Percentiles rank a stretch among this genome's conserved stretches.
phyloP scores from a whole-genome alignment of 2,888 invertebrate species.

The Acleris sparsana region DNA sequence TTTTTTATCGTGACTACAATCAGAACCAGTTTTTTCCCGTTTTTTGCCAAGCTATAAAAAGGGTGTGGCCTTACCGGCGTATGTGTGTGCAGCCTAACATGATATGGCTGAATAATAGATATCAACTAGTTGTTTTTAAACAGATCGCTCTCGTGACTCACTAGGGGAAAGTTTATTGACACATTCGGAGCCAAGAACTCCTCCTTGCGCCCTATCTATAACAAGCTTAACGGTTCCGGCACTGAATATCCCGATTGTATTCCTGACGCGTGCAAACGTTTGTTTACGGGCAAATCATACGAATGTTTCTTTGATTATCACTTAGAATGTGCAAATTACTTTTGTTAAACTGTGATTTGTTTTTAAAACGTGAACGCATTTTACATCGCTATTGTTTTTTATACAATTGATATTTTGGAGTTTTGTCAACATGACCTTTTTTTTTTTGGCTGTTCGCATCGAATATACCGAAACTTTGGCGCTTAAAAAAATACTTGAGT shows the following conservation, averaged over 20 bases:
- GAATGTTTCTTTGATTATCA: too few relatives aligned
- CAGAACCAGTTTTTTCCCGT: too few relatives aligned
- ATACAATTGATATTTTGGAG: neutral
- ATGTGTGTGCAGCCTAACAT: conserved; percentile 38
- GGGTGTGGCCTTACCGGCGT: too few relatives aligned
- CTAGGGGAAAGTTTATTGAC: conserved; percentile 55
- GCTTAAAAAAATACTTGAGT: too few relatives aligned
- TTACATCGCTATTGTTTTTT: neutral
- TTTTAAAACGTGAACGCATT: neutral
- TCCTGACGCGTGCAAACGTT: conserved; percentile 42
- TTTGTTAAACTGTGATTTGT: neutral
- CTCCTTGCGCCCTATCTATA: too few relatives aligned
- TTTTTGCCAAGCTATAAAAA: too few relatives aligned
- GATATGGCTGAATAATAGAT: conserved; percentile 42
- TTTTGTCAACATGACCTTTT: neutral
- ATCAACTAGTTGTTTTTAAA: conserved; percentile 58
- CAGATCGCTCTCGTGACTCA: conserved; percentile 50
- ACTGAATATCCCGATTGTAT: conserved; percentile 36
- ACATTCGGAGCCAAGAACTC: too few relatives aligned
- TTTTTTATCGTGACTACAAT: too few relatives aligned
- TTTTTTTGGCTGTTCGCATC: too few relatives aligned
- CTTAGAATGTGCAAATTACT: neutral
- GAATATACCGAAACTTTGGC: too few relatives aligned
- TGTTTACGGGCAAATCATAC: conserved; percentile 11
- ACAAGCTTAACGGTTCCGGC: too few relatives aligned